Percentiles rank a stretch among this genome's conserved stretches.
Evolutionary conservation across 2,888 invertebrate genomes (phyloP).

Genomic region (Miltochrista miniata): DNA sequence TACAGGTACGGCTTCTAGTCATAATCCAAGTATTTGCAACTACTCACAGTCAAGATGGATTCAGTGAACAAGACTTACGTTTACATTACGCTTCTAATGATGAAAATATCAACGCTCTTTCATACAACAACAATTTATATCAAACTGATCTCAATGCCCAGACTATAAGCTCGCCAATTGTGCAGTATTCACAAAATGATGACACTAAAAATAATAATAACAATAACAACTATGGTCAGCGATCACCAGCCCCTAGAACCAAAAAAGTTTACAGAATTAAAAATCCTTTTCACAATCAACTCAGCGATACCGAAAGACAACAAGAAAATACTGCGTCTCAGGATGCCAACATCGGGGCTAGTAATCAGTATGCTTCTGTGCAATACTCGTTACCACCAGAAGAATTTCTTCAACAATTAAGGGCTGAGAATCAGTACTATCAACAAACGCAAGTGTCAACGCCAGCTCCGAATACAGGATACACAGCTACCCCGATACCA

Average conservation of each 20-base stretch:
- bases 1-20: conserved; percentile 79
- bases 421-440: conserved; percentile 68
- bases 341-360: conserved; percentile 72
- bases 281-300: conserved; percentile 71
- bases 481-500: conserved; percentile 64
- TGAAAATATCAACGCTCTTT: conserved; percentile 58
- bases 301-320: conserved; percentile 52
- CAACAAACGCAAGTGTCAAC: conserved; percentile 64
- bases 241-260: conserved; percentile 55
- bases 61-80: conserved; percentile 64
- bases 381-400: conserved; percentile 79
- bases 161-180: conserved; percentile 57
- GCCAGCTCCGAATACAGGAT: conserved; percentile 60
- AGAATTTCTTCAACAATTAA: conserved; percentile 74
- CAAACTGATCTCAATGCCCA: conserved; percentile 65
- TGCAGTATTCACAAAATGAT: conserved; percentile 61
- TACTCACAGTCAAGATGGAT: conserved; percentile 70
- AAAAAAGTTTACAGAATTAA: conserved; percentile 74
- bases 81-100: conserved; percentile 62
- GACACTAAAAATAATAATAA: conserved; percentile 52
- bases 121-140: conserved; percentile 60
- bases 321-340: conserved; percentile 47
- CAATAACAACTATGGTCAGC: conserved; percentile 51
- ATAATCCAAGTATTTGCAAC: conserved; percentile 58
- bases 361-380: conserved; percentile 77